Conservation (phyloP, 2,113 vertebrate genomes). For the Lophochroa leadbeateri region DNA sequence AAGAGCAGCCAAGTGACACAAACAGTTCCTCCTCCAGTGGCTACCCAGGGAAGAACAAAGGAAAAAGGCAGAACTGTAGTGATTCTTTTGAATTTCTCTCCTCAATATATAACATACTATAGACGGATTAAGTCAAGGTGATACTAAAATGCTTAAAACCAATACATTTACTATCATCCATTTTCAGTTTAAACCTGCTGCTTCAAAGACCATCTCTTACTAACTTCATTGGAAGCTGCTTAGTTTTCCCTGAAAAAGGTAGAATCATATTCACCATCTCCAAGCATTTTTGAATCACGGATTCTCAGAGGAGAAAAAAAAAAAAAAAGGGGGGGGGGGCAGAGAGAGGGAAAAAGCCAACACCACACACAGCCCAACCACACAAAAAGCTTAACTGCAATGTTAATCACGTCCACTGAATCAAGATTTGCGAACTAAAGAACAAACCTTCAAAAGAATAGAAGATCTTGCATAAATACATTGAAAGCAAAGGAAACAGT, state of each 20-base stretch:
- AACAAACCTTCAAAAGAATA: not conserved
- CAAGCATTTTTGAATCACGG: not conserved
- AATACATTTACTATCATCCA: not conserved
- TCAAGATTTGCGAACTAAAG: not conserved
- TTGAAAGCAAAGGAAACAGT: not conserved
- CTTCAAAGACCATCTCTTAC: not conserved
- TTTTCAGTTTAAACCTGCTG: not conserved
- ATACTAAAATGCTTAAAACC: not conserved
- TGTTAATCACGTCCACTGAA: not conserved
- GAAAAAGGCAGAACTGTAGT: not conserved
- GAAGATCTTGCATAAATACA: not conserved
- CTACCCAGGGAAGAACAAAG: not conserved
- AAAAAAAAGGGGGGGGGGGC: too few relatives aligned
- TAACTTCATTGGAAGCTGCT: not conserved
- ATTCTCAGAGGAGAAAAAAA: not conserved
- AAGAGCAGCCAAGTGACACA: not conserved
- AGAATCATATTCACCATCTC: not conserved
- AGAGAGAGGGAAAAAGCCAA: not conserved
- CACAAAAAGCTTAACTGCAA: not conserved
- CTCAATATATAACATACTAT: not conserved
- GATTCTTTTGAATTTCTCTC: not conserved
- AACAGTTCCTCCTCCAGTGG: not conserved
- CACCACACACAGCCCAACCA: not conserved
- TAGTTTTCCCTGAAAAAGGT: not conserved
- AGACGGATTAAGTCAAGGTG: not conserved